Percentiles rank a stretch among this genome's conserved stretches.
These are phyloP conservation scores for Magallana angulata DNA, from an alignment of 1,140 invertebrate genomes.

Conservation along the genomic window DNA sequence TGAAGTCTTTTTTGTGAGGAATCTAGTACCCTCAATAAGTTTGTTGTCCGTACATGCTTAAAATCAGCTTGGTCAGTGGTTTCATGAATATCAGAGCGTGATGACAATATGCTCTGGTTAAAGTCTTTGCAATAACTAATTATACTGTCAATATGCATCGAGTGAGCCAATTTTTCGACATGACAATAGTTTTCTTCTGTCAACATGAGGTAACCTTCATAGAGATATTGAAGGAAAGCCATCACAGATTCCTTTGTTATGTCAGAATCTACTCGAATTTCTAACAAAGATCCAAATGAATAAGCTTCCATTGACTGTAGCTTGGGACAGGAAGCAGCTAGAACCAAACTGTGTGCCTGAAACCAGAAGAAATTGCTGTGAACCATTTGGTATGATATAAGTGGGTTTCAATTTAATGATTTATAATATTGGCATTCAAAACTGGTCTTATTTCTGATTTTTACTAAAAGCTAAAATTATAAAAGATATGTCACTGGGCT, in stretches of 20 bases:
- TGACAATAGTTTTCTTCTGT: constrained; percentile 36
- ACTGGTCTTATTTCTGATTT: too few relatives aligned
- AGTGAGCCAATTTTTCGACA: constrained; percentile 36
- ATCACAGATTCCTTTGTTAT: constrained; percentile 35
- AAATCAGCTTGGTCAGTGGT: constrained; percentile 4
- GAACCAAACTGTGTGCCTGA: constrained; percentile 38
- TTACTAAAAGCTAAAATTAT: too few relatives aligned
- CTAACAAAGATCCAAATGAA: constrained; percentile 37
- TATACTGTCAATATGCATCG: constrained; percentile 36
- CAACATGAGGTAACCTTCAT: constrained; percentile 42
- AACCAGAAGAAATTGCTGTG: neutral
- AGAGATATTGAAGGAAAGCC: constrained; percentile 44
- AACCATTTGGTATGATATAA: too few relatives aligned
- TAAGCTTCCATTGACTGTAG: constrained; percentile 41
- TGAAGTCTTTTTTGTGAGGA: neutral
- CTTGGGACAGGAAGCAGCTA: constrained; percentile 43
- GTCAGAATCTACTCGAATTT: constrained; percentile 39
- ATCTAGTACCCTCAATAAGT: neutral
- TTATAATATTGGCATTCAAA: too few relatives aligned
- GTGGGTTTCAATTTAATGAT: too few relatives aligned
- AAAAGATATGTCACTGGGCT: too few relatives aligned
- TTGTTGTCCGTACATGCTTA: constrained; percentile 19
- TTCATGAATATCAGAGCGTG: neutral
- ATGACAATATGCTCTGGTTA: neutral
- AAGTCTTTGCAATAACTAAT: constrained; percentile 41